These are phyloP conservation scores for Bubo bubo DNA, from an alignment of 2,113 vertebrate species.

Conservation along the genomic window DNA sequence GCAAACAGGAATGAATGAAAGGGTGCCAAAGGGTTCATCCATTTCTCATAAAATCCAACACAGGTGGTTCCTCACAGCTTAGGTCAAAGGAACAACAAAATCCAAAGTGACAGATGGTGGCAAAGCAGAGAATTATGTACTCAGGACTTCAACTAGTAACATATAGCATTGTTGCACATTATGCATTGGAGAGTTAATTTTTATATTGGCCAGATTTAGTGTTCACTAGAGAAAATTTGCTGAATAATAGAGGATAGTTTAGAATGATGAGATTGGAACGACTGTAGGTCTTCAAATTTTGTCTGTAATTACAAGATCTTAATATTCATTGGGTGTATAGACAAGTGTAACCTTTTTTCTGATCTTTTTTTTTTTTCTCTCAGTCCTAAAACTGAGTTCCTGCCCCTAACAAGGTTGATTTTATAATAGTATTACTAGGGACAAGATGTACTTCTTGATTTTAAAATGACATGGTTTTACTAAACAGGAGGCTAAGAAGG, in stretches of 20 bases:
- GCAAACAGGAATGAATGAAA: background rate
- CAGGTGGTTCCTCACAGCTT: background rate
- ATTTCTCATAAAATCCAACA: background rate
- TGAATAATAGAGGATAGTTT: background rate
- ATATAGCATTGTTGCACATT: background rate
- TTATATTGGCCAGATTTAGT: background rate
- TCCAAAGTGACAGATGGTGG: background rate
- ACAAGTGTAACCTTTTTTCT: background rate
- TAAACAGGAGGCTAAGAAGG: background rate
- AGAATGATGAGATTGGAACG: background rate
- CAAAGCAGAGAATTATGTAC: background rate
- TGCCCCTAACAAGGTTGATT: background rate
- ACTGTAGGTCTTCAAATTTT: background rate
- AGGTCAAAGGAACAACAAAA: background rate
- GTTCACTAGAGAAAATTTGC: background rate
- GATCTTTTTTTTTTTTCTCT: background rate
- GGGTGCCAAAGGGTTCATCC: background rate
- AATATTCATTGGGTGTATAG: background rate
- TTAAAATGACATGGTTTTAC: background rate
- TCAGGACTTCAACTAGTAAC: background rate
- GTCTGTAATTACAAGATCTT: background rate
- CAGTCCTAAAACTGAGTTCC: background rate
- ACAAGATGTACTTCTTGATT: background rate
- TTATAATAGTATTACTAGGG: background rate
- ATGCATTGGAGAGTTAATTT: background rate